A percentile compares a stretch with the other conserved stretches of the same genome.
Evolutionary conservation across 2,113 vertebrate species (phyloP).

Genomic region (Herpetotheres cachinnans): DNA sequence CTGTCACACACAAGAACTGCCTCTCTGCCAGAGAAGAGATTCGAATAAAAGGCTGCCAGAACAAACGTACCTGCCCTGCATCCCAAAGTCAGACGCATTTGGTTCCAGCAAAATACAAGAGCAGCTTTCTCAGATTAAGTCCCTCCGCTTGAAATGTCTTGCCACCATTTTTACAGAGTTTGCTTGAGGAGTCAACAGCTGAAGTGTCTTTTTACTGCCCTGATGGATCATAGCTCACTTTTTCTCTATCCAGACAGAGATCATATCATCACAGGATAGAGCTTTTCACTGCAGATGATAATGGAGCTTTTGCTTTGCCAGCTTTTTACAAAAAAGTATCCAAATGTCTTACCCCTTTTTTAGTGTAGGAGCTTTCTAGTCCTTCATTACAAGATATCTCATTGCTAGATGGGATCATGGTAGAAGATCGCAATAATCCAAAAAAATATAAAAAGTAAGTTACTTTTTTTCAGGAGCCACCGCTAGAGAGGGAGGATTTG

Average conservation of each 20-base stretch:
- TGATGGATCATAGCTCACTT: neutral
- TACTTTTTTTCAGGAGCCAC: neutral
- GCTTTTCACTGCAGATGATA: neutral
- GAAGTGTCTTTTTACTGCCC: neutral
- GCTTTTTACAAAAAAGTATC: neutral
- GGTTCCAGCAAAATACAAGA: neutral
- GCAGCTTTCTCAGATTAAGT: neutral
- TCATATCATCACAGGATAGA: neutral
- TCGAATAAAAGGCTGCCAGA: constrained; percentile 42
- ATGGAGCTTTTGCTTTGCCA: neutral
- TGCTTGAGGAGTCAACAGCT: neutral
- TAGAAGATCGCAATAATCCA: neutral
- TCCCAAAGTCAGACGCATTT: neutral
- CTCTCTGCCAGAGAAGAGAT: constrained; percentile 10
- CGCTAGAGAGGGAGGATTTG: neutral
- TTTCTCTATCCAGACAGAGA: neutral
- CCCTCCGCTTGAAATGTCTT: neutral
- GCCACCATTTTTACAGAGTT: neutral
- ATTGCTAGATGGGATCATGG: neutral
- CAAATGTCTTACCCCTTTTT: neutral
- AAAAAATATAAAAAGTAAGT: neutral
- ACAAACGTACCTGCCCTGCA: neutral
- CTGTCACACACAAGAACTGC: neutral
- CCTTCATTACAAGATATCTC: neutral
- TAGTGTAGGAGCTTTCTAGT: neutral